Evolutionary conservation across 2,113 vertebrate species (phyloP).

Genomic region (Xerus inauris): DNA sequence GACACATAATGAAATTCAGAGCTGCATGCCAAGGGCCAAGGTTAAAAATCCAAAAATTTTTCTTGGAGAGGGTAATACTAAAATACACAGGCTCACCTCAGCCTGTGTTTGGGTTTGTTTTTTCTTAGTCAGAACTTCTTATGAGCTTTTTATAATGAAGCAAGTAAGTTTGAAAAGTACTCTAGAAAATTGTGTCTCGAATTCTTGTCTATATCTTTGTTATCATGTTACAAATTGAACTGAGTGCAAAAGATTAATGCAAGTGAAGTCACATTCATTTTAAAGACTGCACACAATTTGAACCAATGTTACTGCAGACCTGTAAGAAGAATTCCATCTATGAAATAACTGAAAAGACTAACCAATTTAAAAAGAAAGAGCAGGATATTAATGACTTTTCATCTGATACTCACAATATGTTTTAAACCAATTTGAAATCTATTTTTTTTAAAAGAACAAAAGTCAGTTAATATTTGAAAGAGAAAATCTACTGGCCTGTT

Average conservation of each 20-base stretch:
- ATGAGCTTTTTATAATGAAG: not conserved
- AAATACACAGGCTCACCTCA: not conserved
- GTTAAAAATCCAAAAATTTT: not conserved
- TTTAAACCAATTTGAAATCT: not conserved
- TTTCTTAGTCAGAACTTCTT: not conserved
- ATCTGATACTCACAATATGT: not conserved
- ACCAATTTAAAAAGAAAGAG: slow-evolving; percentile 18
- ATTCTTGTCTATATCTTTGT: not conserved
- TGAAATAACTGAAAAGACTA: not conserved
- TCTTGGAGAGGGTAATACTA: not conserved
- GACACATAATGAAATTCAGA: not conserved
- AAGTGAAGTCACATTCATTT: not conserved
- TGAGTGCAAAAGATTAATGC: not conserved
- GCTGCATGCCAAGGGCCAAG: not conserved
- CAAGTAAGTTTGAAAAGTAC: not conserved
- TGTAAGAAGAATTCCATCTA: accelerated
- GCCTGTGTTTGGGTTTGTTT: not conserved
- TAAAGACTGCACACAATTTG: not conserved
- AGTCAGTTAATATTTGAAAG: not conserved
- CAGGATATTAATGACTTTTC: not conserved
- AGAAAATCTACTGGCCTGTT: not conserved
- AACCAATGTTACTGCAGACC: not conserved
- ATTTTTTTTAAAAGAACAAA: not conserved
- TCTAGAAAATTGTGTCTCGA: not conserved
- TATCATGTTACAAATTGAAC: not conserved